Evolutionary conservation across 2,888 invertebrate species (phyloP).

Genomic region (Stenodema calcarata): DNA sequence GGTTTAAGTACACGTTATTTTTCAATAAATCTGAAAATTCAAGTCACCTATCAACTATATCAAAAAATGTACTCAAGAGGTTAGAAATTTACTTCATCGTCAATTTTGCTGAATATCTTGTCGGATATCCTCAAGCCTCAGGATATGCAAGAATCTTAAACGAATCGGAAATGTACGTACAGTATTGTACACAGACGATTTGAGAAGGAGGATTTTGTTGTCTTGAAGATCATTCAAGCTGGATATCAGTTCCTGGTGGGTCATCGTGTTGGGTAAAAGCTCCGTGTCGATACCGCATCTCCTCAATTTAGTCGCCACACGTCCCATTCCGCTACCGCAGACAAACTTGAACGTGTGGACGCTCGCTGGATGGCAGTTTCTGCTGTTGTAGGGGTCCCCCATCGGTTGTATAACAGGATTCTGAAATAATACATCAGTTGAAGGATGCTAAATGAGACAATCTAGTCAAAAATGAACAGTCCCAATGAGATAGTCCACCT

Average conservation of each 20-base stretch:
- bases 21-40: no score
- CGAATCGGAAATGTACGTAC: not conserved
- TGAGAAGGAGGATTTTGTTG: not conserved
- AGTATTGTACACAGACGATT: not conserved
- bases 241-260: not conserved
- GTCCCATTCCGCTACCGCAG: not conserved
- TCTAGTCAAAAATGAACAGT: no score
- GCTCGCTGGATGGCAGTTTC: not conserved
- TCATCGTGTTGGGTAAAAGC: not conserved
- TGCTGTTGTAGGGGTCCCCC: not conserved
- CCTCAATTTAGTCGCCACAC: constrained; percentile 8
- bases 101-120: no score
- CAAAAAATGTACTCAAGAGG: no score
- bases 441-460: no score
- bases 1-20: no score
- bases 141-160: no score
- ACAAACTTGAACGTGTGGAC: not conserved
- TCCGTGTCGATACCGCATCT: constrained; percentile 11
- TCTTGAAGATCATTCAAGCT: not conserved
- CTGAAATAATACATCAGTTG: not conserved
- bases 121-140: no score
- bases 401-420: not conserved
- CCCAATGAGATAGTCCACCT: no score
- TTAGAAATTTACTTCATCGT: no score
- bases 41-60: no score